These are phyloP conservation scores for Colius striatus DNA, from an alignment of 2,113 vertebrate species.

Conservation along the genomic window DNA sequence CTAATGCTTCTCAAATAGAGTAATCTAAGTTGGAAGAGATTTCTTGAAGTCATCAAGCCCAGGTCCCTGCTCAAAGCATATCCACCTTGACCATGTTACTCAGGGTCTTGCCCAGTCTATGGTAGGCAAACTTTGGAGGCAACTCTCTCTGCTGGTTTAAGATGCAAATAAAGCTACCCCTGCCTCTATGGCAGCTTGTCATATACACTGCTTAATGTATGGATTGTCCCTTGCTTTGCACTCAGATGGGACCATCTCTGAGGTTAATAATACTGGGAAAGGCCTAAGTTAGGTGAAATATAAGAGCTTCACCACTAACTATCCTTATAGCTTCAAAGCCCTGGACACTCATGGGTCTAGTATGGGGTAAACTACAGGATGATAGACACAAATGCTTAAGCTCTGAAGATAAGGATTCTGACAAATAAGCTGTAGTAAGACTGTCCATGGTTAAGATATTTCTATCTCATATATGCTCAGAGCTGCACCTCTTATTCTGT, in stretches of 20 bases:
- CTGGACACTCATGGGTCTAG: not conserved
- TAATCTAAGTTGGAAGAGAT: not conserved
- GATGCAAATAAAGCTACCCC: not conserved
- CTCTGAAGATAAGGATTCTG: not conserved
- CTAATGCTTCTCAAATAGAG: not conserved
- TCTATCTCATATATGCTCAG: not conserved
- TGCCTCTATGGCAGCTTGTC: not conserved
- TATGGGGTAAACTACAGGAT: not conserved
- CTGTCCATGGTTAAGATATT: not conserved
- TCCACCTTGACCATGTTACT: not conserved
- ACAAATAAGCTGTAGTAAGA: not conserved
- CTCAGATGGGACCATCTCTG: rapidly evolving
- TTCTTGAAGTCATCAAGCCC: not conserved
- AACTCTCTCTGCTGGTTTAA: not conserved
- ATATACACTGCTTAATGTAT: not conserved
- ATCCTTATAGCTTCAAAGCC: not conserved
- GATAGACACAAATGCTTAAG: not conserved
- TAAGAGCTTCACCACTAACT: not conserved
- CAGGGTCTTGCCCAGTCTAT: not conserved
- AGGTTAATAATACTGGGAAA: not conserved
- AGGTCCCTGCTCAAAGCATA: not conserved
- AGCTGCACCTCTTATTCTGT: not conserved
- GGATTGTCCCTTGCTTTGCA: not conserved
- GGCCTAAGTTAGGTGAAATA: not conserved
- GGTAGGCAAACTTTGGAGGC: not conserved